Evolutionary conservation across 1,140 invertebrate genomes (phyloP).

Genomic region (Trichomalopsis sarcophagae): DNA sequence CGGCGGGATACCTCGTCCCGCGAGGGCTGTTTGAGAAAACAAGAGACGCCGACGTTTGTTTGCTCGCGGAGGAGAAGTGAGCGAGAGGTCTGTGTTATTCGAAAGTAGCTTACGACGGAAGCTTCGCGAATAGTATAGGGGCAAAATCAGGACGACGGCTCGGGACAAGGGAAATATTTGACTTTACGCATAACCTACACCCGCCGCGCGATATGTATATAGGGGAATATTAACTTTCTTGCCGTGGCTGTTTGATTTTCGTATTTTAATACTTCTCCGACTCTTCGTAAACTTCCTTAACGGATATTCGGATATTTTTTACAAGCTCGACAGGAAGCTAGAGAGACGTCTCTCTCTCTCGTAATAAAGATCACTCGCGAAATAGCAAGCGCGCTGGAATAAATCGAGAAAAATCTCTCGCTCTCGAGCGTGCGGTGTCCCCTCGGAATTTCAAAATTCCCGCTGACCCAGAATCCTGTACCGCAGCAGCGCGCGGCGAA

Average conservation of each 20-base stretch:
- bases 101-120: neutral
- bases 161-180: neutral
- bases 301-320: too few species aligned
- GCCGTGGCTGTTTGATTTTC: too few species aligned
- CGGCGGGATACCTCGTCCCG: neutral
- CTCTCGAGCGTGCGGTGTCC: neutral
- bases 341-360: too few species aligned
- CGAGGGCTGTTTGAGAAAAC: constrained; percentile 20
- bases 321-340: too few species aligned
- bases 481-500: neutral
- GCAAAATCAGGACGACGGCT: neutral
- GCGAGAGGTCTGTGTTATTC: neutral
- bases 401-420: too few species aligned
- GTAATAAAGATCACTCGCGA: too few species aligned
- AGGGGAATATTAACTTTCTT: neutral
- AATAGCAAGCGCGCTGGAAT: too few species aligned
- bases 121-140: neutral
- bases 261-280: too few species aligned
- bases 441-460: neutral
- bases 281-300: too few species aligned
- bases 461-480: neutral
- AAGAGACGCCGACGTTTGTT: neutral
- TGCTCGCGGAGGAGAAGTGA: neutral
- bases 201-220: too few species aligned
- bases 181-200: neutral